Percentiles rank a stretch among this genome's conserved stretches.
Conservation (phyloP, 1,140 invertebrate genomes). For the Nebria ingens region DNA sequence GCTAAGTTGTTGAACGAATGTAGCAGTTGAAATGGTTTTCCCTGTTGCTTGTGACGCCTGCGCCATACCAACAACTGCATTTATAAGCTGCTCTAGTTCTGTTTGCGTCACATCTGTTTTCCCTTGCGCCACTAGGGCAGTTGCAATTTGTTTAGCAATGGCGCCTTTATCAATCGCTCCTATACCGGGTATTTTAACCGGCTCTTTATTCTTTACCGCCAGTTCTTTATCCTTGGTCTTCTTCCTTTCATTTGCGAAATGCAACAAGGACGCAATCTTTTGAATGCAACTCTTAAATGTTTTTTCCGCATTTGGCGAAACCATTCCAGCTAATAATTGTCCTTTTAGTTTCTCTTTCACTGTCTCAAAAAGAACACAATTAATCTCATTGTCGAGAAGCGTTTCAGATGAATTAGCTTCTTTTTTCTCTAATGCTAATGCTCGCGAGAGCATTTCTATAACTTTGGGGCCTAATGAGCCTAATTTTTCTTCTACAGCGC, state of each 20-base stretch:
- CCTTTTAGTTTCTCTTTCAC: conserved; percentile 77
- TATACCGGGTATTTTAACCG: conserved; percentile 51
- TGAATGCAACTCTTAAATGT: conserved; percentile 51
- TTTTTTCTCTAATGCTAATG: conserved; percentile 65
- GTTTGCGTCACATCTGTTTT: conserved; percentile 64
- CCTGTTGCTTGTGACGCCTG: conserved; percentile 43
- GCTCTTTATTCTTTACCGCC: conserved; percentile 34
- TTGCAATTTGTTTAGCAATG: conserved; percentile 66
- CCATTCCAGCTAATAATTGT: conserved; percentile 62
- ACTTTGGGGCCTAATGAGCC: conserved; percentile 70
- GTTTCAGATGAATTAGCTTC: conserved; percentile 62
- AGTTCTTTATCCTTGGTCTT: conserved; percentile 38
- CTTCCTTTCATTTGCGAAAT: conserved; percentile 46
- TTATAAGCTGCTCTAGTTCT: conserved; percentile 64
- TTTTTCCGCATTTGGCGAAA: conserved; percentile 49
- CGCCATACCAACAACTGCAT: conserved; percentile 60
- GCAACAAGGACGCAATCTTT: conserved; percentile 55
- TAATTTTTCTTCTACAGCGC: conserved; percentile 67
- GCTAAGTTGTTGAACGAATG: conserved; percentile 39
- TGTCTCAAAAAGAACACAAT: conserved; percentile 66
- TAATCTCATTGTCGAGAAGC: conserved; percentile 54
- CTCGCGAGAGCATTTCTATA: conserved; percentile 58
- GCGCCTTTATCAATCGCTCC: conserved; percentile 57
- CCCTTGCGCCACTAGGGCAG: conserved; percentile 61
- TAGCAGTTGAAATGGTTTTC: conserved; percentile 42